Evolutionary conservation across 2,888 invertebrate genomes (phyloP), one percentile per base, ranked within the genome.

Genomic region (Diplazon laetatorius): DNA sequence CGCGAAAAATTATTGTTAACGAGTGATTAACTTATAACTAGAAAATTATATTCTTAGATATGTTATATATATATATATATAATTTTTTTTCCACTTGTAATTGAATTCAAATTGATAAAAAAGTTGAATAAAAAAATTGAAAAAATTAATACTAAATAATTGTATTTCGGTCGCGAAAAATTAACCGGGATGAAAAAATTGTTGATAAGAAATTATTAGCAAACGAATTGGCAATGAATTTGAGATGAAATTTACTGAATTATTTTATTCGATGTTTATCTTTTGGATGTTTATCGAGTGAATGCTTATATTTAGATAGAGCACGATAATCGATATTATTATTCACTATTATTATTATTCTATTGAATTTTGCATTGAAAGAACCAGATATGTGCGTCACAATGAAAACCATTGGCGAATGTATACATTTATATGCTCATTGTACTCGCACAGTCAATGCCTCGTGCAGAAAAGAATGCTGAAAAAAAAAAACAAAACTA

Each of bases 361-460:
- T 10, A 55, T 35, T 16, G 16, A 55, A 16, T 16, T n/a, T 35
- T n/a, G 16, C 55, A 9, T n/a, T n/a, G 10, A 62, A 25, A 35
- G 60, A 35, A 55, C 55, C 9, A 14, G 55, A 14, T 35, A 35
- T 3, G 35, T 16, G 30, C n/a, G 30, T 55, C 14, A 16, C 14
- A 55, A 35, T 14, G n/a, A 48, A 9, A 22, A 39, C 37, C 4
- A 12, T 48, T 22, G n/a, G 1, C 60, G 12, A 18, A 35, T 30
- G 52, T 52, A 30, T 39, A 39, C 20, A 52, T 52, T 50, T 14
- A 6, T 55, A 55, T n/a, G 12, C 59, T 37, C n/a, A 20, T 37
- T 59, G 16, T 39, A 18, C 37, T 37, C 20, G n/a, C 10, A 55
- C 39, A 39, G 35, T 37, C 37, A 5, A 39, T 59, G 37, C 12